phyloP scores from a whole-genome alignment of 1,140 invertebrate species.

The Melitaea cinxia region DNA sequence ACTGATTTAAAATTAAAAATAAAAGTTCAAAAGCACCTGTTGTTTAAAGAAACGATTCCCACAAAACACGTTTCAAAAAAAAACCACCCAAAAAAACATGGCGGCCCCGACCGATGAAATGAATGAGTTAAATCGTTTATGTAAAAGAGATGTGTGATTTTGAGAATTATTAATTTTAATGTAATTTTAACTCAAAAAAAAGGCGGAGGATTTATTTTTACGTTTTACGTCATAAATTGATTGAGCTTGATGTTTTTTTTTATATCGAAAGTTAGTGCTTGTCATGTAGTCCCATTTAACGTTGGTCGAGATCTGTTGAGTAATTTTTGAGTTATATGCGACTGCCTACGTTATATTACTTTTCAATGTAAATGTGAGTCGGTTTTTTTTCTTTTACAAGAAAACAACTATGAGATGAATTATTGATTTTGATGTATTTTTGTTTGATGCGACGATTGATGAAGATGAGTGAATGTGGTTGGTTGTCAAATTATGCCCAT shows the following conservation, averaged over 20 bases:
- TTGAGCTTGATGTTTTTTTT: neutral
- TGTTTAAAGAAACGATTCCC: slow-evolving; percentile 57
- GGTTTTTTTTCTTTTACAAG: too few species aligned
- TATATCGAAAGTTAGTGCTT: too few species aligned
- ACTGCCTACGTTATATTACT: too few species aligned
- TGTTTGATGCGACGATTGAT: neutral
- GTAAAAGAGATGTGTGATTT: slow-evolving; percentile 3
- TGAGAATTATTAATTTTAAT: slow-evolving; percentile 1
- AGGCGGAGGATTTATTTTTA: too few species aligned
- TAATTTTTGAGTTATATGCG: too few species aligned
- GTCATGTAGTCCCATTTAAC: too few species aligned
- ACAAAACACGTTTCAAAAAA: slow-evolving; percentile 46
- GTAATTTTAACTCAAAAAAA: neutral
- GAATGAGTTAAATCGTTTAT: neutral
- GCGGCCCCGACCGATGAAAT: slow-evolving; percentile 17
- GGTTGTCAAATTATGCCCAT: neutral
- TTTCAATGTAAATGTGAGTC: too few species aligned
- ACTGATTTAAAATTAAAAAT: slow-evolving; percentile 29
- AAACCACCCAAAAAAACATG: slow-evolving; percentile 35
- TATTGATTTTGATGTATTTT: too few species aligned
- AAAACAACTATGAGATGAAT: too few species aligned
- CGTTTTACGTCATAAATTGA: too few species aligned
- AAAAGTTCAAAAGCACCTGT: slow-evolving; percentile 58
- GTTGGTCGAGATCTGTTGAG: too few species aligned
- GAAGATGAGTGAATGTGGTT: neutral